Evolutionary conservation across 2,888 invertebrate genomes (phyloP).

Genomic region (Agrochola litura): DNA sequence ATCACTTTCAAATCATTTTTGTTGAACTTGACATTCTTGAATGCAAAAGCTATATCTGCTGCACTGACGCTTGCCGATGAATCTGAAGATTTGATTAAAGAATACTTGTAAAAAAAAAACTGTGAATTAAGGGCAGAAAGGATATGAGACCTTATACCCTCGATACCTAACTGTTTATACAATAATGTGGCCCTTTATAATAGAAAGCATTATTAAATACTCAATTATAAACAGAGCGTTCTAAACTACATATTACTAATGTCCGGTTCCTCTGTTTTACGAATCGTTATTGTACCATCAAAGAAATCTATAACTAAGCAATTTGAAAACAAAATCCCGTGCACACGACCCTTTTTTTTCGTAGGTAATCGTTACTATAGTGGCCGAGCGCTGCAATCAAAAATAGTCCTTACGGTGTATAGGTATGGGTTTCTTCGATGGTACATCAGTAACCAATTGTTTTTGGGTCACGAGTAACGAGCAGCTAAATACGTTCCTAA

Average conservation of each 20-base stretch:
- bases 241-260: background rate
- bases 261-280: too few relatives aligned
- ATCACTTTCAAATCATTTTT: conserved; percentile 77
- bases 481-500: too few relatives aligned
- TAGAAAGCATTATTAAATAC: background rate
- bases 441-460: too few relatives aligned
- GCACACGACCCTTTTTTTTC: too few relatives aligned
- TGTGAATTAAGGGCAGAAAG: background rate
- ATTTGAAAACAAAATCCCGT: too few relatives aligned
- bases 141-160: background rate
- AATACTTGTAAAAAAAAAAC: background rate
- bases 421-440: too few relatives aligned
- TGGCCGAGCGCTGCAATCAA: too few relatives aligned
- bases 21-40: conserved; percentile 77
- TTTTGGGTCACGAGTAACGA: too few relatives aligned
- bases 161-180: background rate
- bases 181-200: background rate
- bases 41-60: conserved; percentile 76
- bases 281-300: too few relatives aligned
- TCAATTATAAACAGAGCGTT: background rate
- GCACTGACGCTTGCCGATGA: conserved; percentile 79
- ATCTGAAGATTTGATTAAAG: conserved; percentile 71
- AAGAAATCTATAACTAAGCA: too few relatives aligned
- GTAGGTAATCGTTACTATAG: too few relatives aligned
- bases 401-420: too few relatives aligned